These are phyloP conservation scores for Drosophila pseudotakahashii DNA, from an alignment of 2,888 invertebrate genomes.

Conservation along the genomic window DNA sequence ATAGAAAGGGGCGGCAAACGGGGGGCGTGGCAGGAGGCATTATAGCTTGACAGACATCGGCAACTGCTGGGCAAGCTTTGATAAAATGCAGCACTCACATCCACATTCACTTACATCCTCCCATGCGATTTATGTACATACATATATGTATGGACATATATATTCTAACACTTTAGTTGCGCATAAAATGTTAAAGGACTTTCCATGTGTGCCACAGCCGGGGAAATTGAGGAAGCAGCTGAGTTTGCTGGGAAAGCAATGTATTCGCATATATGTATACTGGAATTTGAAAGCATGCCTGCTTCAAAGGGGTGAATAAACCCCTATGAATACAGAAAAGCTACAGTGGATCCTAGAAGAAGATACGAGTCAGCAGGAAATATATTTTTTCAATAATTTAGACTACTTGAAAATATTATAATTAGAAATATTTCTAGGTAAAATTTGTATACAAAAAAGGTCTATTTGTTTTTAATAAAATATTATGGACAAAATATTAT, in stretches of 20 bases:
- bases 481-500: no score
- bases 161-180: constrained; percentile 45
- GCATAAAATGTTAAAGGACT: constrained; percentile 61
- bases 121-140: neutral
- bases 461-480: no score
- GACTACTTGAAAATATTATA: no score
- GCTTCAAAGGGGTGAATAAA: constrained; percentile 62
- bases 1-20: constrained; percentile 4
- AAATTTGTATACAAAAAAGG: no score
- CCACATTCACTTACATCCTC: constrained; percentile 7
- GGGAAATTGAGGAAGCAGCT: neutral
- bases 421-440: no score
- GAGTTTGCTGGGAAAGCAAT: constrained; percentile 37
- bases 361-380: neutral
- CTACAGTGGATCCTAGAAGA: neutral
- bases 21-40: constrained; percentile 24
- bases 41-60: constrained; percentile 55
- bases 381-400: no score
- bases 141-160: constrained; percentile 10
- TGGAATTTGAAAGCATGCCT: constrained; percentile 22
- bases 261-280: constrained; percentile 5
- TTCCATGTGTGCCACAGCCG: constrained; percentile 15
- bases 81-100: constrained; percentile 62
- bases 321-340: constrained; percentile 30
- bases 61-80: constrained; percentile 63